Base-by-base conservation (phyloP, 2,797 vertebrate species). In the Chaetophractus vellerosus region DNA sequence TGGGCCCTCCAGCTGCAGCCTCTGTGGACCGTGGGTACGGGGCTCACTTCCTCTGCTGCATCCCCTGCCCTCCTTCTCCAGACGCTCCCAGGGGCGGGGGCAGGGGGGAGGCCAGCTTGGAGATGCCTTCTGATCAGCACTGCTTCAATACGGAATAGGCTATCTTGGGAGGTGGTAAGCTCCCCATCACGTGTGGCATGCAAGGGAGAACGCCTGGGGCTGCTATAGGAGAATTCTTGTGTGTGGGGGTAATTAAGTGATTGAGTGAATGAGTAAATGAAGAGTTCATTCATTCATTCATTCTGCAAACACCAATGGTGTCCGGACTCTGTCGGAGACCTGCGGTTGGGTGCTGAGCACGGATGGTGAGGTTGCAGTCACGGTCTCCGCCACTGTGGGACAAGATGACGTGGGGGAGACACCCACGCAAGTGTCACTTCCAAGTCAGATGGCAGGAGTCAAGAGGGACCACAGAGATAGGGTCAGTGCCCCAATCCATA, bases 341-440 rank as follows among this genome's bases (percentile, higher is more conserved):
- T 4, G 0, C 24, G 0, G 59, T 18, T 19, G 0, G 68, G 69
- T n/a, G 26, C 45, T 9, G 45, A 83, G 59, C 45, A 24, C 0
- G 9, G 0, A 1, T 2, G 1, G 18, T 5, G 61, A 50, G 63
- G 0, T 1, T 4, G 0, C 6, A 3, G 31, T 3, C 50, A 1
- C 0, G 0, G 8, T 4, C 28, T 24, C 41, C 15, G 38, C 76
- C 26, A 12, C 8, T 1, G 1, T 26, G 28, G 28, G 1, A 55
- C 21, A 24, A 2, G 26, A 18, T 38, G 41, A 10, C 0, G 0
- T 6, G n/a, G 3, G 26, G 28, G 6, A 74, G 79, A 63, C 10
- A 16, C 23, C 8, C 18, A 0, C 2, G 2, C 3, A 41, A 28
- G 71, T 18, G 1, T 2, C 5, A 31, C 31, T 7, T 6, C 23